A percentile compares a stretch with the other conserved stretches of the same genome.
Conservation (phyloP, 2,888 invertebrate genomes). For the Anodontia alba region DNA sequence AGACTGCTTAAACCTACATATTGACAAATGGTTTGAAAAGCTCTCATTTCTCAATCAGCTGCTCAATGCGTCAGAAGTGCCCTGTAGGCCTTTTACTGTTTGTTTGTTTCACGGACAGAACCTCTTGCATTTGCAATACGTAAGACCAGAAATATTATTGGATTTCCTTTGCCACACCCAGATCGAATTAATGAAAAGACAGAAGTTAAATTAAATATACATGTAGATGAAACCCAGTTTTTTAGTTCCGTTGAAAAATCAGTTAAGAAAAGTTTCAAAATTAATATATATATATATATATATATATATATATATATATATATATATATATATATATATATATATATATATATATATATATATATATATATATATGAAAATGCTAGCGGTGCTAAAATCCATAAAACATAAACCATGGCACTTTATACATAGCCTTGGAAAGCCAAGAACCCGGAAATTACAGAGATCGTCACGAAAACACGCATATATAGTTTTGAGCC, state of each 20-base stretch:
- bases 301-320: too few relatives aligned
- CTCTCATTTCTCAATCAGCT: not conserved
- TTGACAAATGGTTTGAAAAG: not conserved
- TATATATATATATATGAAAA: not conserved
- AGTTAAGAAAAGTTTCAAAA: not conserved
- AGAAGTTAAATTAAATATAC: not conserved
- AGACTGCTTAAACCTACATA: not conserved
- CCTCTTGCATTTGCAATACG: not conserved
- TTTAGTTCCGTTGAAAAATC: not conserved
- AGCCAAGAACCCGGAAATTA: not conserved
- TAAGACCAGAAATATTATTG: not conserved
- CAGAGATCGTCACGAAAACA: too few relatives aligned
- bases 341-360: too few relatives aligned
- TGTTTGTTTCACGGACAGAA: not conserved
- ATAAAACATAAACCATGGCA: not conserved
- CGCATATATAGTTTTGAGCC: too few relatives aligned
- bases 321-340: too few relatives aligned
- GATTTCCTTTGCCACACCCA: not conserved
- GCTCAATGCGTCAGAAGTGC: not conserved
- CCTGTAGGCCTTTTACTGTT: not conserved
- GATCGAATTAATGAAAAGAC: not conserved
- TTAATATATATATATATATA: too few relatives aligned
- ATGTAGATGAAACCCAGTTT: not conserved
- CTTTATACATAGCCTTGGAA: not conserved
- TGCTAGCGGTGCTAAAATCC: not conserved